A percentile compares a stretch with the other conserved stretches of the same genome.
Evolutionary conservation across 2,888 invertebrate genomes (phyloP).

Genomic region (Gastracanthus pulcherrimus): DNA sequence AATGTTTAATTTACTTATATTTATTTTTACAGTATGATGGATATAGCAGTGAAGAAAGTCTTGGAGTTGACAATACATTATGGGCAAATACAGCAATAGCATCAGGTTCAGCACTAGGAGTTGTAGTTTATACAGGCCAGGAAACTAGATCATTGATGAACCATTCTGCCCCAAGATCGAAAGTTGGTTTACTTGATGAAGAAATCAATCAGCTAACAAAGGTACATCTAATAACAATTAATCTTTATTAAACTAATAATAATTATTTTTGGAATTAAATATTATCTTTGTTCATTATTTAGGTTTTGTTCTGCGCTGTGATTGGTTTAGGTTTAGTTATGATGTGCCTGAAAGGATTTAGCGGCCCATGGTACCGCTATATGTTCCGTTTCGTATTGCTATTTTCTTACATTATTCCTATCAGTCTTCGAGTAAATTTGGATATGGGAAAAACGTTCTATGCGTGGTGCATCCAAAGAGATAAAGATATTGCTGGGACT

Average conservation of each 20-base stretch:
- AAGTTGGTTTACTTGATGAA: slow-evolving; percentile 96
- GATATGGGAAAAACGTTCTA: slow-evolving; percentile 99
- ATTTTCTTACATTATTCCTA: slow-evolving; percentile 99
- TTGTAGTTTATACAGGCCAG: slow-evolving; percentile 96
- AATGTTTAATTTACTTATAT: slow-evolving; percentile 2
- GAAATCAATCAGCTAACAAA: slow-evolving; percentile 99
- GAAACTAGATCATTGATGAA: slow-evolving; percentile 99
- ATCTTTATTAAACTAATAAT: slow-evolving; percentile 14
- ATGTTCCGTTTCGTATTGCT: slow-evolving; percentile 97
- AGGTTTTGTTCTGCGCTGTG: slow-evolving; percentile 93
- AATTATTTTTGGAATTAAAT: slow-evolving; percentile 38
- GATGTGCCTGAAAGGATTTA: slow-evolving; percentile 97
- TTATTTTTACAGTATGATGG: slow-evolving; percentile 80
- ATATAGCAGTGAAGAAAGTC: slow-evolving; percentile 85
- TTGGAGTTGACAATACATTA: slow-evolving; percentile 97
- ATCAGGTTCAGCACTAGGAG: slow-evolving; percentile 95
- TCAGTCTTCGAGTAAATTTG: slow-evolving; percentile 97
- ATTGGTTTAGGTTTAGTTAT: slow-evolving; percentile 93
- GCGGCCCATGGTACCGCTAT: slow-evolving; percentile 97
- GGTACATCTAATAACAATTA: slow-evolving; percentile 72
- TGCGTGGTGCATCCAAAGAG: slow-evolving; percentile 97
- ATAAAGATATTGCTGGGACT: slow-evolving; percentile 94
- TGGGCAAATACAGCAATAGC: slow-evolving; percentile 99
- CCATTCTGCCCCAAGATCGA: slow-evolving; percentile 96
- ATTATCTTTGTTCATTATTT: too few species aligned